These are phyloP conservation scores for Ciconia maguari DNA, from an alignment of 2,113 vertebrate genomes.

Conservation along the genomic window DNA sequence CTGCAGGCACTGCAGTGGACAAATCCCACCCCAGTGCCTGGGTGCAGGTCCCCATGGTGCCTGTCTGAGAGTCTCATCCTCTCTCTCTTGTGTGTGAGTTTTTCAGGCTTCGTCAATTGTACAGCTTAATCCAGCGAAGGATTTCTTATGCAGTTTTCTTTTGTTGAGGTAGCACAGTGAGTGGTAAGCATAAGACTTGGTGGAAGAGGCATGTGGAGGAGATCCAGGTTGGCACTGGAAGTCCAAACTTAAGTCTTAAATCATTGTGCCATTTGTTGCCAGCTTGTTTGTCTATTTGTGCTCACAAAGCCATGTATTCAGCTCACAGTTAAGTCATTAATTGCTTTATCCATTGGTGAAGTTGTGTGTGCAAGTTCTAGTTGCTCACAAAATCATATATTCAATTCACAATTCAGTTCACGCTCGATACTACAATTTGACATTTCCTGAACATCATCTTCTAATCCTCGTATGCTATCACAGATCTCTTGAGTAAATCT, in stretches of 20 bases:
- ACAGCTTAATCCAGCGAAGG: not conserved
- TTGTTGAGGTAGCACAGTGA: not conserved
- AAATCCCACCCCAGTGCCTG: not conserved
- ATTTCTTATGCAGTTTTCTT: not conserved
- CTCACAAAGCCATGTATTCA: not conserved
- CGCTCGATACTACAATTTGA: not conserved
- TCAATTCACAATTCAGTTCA: not conserved
- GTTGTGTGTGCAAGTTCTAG: not conserved
- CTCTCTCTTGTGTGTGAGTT: not conserved
- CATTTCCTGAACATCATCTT: not conserved
- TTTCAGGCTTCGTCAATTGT: not conserved
- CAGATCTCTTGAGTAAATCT: not conserved
- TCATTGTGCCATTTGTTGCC: not conserved
- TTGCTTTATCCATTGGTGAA: not conserved
- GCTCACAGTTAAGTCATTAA: not conserved
- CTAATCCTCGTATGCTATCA: not conserved
- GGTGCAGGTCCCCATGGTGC: too few relatives aligned
- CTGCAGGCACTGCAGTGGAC: not conserved
- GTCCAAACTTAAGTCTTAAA: not conserved
- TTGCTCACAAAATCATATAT: not conserved
- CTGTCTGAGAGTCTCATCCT: not conserved
- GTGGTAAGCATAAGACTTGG: not conserved
- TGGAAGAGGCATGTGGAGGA: not conserved
- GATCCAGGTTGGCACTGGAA: not conserved
- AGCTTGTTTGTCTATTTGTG: not conserved